A percentile compares a stretch with the other conserved stretches of the same genome.
phyloP scores from a whole-genome alignment of 1,140 invertebrate species.

The Caenorhabditis tropicalis region DNA sequence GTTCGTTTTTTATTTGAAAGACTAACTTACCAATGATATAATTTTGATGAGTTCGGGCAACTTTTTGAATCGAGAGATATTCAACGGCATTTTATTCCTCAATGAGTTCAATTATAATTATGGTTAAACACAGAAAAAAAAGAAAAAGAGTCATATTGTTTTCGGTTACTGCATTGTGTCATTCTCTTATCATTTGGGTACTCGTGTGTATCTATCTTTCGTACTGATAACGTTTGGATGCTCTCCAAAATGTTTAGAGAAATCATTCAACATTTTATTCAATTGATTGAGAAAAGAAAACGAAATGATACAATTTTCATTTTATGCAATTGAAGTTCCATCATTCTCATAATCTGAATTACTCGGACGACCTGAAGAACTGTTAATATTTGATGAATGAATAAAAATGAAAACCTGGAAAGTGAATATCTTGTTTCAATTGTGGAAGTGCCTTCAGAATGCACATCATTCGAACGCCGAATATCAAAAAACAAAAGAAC shows the following conservation, averaged over 20 bases:
- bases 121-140: background rate
- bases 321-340: background rate
- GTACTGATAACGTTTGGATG: conserved; percentile 11
- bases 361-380: background rate
- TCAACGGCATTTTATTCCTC: conserved; percentile 20
- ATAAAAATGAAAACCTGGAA: background rate
- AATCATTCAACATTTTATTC: background rate
- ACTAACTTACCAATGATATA: background rate
- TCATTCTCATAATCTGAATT: conserved; percentile 17
- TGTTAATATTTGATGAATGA: background rate
- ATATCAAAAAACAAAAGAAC: conserved; percentile 31
- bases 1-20: too few species aligned
- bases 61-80: conserved; percentile 6
- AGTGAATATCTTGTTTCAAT: background rate
- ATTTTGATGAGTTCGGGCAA: background rate
- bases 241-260: conserved; percentile 18
- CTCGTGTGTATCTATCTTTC: background rate
- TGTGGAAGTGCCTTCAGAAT: background rate
- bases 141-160: background rate
- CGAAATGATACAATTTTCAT: background rate
- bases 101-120: background rate
- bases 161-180: conserved; percentile 17
- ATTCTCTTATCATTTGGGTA: background rate
- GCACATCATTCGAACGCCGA: background rate
- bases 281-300: background rate